Evolutionary conservation across 1,140 invertebrate genomes (phyloP).

Genomic region (Lepidostoma basale): DNA sequence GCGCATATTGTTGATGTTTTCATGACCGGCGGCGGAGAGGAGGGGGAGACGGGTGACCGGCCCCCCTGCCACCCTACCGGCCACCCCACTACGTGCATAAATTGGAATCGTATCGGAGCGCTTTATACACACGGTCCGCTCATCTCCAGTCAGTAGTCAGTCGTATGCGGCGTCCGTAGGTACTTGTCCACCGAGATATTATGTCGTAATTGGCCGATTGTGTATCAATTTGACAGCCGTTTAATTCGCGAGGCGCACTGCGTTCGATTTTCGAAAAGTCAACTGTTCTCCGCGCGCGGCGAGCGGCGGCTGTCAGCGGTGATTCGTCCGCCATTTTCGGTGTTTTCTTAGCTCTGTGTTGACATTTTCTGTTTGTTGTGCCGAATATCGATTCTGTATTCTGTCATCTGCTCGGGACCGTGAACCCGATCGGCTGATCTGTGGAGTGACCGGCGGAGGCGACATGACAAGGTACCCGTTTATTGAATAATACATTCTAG

Average conservation of each 20-base stretch:
- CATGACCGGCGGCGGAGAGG: not conserved
- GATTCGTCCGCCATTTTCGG: too few relatives aligned
- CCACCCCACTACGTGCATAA: not conserved
- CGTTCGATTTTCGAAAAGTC: not conserved
- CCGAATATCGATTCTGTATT: not conserved
- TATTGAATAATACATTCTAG: not conserved
- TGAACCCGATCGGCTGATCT: not conserved
- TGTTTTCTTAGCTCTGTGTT: not conserved
- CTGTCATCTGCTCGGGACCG: not conserved
- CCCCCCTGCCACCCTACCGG: not conserved
- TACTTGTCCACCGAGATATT: not conserved
- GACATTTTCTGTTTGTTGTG: not conserved
- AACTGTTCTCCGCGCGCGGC: not conserved
- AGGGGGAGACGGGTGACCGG: too few relatives aligned
- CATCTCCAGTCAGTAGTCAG: not conserved
- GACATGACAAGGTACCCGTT: not conserved
- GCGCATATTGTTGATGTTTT: slow-evolving; percentile 7
- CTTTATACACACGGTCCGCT: not conserved
- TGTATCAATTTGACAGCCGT: not conserved
- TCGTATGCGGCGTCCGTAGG: not conserved
- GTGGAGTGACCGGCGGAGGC: not conserved
- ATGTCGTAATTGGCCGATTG: not conserved
- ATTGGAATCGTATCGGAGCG: not conserved
- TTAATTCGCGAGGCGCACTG: not conserved
- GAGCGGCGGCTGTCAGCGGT: not conserved